Evolutionary conservation across 2,888 invertebrate species (phyloP).

Genomic region (Conchocele bisecta): DNA sequence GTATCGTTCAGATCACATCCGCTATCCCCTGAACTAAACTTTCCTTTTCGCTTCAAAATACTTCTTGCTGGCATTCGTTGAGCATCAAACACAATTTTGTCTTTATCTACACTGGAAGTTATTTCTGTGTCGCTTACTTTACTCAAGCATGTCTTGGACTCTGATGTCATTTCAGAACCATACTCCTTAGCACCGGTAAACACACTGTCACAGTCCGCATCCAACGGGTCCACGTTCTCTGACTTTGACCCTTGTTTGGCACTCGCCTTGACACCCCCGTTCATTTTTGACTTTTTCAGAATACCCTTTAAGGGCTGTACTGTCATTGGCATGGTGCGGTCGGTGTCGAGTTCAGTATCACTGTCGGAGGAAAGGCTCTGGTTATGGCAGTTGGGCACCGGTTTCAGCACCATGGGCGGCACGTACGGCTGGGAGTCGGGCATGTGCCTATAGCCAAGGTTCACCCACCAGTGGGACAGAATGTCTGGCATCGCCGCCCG

Average conservation of each 20-base stretch:
- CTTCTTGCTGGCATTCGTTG: slow-evolving; percentile 75
- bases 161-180: neutral
- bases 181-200: no score
- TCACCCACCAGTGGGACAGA: slow-evolving; percentile 98
- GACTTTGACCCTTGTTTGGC: slow-evolving; percentile 15
- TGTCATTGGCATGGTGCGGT: slow-evolving; percentile 47
- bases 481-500: slow-evolving; percentile 97
- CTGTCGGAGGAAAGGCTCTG: slow-evolving; percentile 66
- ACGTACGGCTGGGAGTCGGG: slow-evolving; percentile 71
- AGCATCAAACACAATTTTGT: slow-evolving; percentile 72
- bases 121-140: slow-evolving; percentile 15
- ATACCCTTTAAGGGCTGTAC: slow-evolving; percentile 64
- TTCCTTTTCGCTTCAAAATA: slow-evolving; percentile 76
- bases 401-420: slow-evolving; percentile 59
- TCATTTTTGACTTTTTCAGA: slow-evolving; percentile 66
- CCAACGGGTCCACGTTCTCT: slow-evolving; percentile 11
- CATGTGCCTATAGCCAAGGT: slow-evolving; percentile 83
- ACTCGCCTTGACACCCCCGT: slow-evolving; percentile 8
- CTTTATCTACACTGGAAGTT: slow-evolving; percentile 16
- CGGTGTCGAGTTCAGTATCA: slow-evolving; percentile 62
- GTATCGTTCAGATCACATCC: slow-evolving; percentile 70
- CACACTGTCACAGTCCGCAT: slow-evolving; percentile 1
- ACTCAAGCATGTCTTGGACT: neutral
- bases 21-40: slow-evolving; percentile 74
- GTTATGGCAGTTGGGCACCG: slow-evolving; percentile 55